Evolutionary conservation across 2,113 vertebrate genomes (phyloP), one percentile per base, ranked within the genome.

Genomic region (Pseudopipra pipra): DNA sequence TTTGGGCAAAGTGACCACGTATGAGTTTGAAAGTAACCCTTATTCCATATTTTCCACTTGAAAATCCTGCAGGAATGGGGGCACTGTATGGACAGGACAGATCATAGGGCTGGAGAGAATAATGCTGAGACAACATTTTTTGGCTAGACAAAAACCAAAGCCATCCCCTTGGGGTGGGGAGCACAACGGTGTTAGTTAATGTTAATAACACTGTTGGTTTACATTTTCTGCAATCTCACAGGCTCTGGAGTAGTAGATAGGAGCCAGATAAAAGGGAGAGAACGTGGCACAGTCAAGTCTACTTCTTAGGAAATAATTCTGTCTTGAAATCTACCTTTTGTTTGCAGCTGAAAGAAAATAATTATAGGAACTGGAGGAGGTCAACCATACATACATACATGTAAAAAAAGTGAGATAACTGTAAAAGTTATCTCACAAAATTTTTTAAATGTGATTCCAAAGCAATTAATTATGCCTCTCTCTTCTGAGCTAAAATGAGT

Each of bases 91-190:
- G 23, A 52, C 5, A 24, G 30, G 44, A 89, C 7, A 39, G 49
- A 61, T 16, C 6, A 33, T 3, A 21, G 10, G 21, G 5, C 14
- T 56, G 55, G 30, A 51, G 30, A 35, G 8, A 90, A 39, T 58
- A 65, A 44, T 37, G 13, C 41, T 35, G 22, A 54, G 27, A 21
- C 11, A 87, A 31, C 7, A 13, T 23, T 51, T 31, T 41, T 56
- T 44, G 25, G 12, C 17, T 46, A 44, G 11, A 31, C 7, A 44
- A 62, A 70, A 55, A 8, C 19, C 23, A 56, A 66, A 89, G 30
- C 14, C 43, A n/a, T 35, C 8, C 5, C 13, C 8, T 18, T 44
- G 14, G 56, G 1, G 0, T 31, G 4, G 11, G n/a, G 7, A 37
- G 8, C 11, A 41, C 31, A 31, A 41, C 3, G 1, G 31, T 67